Evolutionary conservation across 2,888 invertebrate species (phyloP), one percentile per base, ranked within the genome.

Genomic region (Stenichneumon culpator): DNA sequence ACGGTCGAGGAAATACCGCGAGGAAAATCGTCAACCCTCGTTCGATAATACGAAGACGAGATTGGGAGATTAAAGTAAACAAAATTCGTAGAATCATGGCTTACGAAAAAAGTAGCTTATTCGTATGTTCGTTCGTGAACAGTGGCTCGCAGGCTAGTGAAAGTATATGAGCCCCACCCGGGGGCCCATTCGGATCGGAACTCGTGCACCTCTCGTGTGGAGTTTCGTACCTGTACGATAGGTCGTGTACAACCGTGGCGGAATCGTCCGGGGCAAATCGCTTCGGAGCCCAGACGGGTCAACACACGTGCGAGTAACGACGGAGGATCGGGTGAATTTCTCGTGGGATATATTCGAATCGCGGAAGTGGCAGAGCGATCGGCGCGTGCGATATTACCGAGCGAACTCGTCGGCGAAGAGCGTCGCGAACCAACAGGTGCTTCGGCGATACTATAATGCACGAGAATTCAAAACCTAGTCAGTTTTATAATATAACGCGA

Each of bases 131-230:
- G 75, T 67, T 54, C 63, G 79, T 28, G 73, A 75, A 84, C 68
- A 70, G 52, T 67, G 80, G 81, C 57, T 57, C 83, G 79, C 82
- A 86, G 74, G 81, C 85, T 87, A 89, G 91, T 91, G 91, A 91
- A 91, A 91, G 91, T 91, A 86, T 86, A 86, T 83, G 81, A 86
- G 87, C 90, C 91, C 91, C 91, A 90, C 91, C 89, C 68, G 77
- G 85, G 54, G 72, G 70, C 82, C 73, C 77, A 82, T 73, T 86
- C 73, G 83, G 74, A 88, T 81, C 84, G 87, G 88, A 89, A 89
- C 87, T 90, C 89, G 89, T 90, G 90, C 90, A 90, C 86, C 86
- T 86, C 81, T 83, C 75, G 80, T 68, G 77, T 88, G 85, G 63
- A 32, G 88, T 86, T 88, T 82, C 65, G 77, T 84, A 79, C 83